Evolutionary conservation across 2,888 invertebrate genomes (phyloP).

Genomic region (Melieria picta): DNA sequence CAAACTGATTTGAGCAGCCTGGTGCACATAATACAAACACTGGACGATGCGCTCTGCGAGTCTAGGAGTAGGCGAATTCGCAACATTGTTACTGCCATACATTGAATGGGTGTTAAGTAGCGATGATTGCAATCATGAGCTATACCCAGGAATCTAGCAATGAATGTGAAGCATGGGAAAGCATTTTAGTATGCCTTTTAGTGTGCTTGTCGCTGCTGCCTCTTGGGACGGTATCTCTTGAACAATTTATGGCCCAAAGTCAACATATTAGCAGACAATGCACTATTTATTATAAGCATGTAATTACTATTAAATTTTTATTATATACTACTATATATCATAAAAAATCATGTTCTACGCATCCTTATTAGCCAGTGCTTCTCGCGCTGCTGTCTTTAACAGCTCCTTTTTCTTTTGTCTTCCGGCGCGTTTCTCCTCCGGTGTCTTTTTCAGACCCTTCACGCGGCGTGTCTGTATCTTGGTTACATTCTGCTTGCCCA

Average conservation of each 20-base stretch:
- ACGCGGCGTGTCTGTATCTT: constrained; percentile 87
- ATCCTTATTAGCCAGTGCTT: constrained; percentile 45
- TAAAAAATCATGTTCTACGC: constrained; percentile 42
- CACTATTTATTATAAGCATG: constrained; percentile 16
- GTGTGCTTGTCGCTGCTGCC: no score
- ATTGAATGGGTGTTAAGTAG: constrained; percentile 42
- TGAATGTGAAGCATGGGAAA: not conserved
- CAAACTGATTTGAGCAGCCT: constrained; percentile 74
- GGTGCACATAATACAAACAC: constrained; percentile 70
- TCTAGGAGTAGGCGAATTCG: constrained; percentile 69
- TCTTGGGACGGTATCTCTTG: not conserved
- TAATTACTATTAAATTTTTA: constrained; percentile 20
- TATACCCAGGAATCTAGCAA: not conserved
- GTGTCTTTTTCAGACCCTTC: constrained; percentile 84
- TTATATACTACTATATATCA: not conserved
- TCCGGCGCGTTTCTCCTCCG: constrained; percentile 74
- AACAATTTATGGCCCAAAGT: not conserved
- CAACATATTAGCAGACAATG: not conserved
- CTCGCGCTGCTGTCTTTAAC: constrained; percentile 52
- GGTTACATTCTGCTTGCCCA: constrained; percentile 87
- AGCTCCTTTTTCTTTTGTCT: constrained; percentile 69
- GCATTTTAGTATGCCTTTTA: not conserved
- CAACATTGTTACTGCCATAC: constrained; percentile 62
- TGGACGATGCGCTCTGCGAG: constrained; percentile 73
- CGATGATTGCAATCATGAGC: no score